Conservation (phyloP, 2,888 invertebrate species). For the Escarpia spicata region DNA sequence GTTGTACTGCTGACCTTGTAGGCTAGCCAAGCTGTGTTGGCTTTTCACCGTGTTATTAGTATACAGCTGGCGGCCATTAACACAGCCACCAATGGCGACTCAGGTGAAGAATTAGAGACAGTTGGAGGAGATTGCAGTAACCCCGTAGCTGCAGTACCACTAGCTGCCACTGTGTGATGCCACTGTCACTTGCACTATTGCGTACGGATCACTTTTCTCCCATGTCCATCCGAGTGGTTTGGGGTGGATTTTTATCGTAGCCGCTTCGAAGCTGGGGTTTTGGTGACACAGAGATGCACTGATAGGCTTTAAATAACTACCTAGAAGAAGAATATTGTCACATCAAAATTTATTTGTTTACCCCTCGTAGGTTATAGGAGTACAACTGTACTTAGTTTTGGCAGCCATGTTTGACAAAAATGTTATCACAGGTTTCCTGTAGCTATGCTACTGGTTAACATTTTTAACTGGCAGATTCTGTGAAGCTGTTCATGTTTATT, state of each 20-base stretch:
- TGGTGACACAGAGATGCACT: background rate
- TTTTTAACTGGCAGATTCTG: background rate
- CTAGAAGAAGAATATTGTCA: no score
- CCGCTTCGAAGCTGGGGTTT: background rate
- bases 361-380: background rate
- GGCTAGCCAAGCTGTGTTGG: conserved; percentile 80
- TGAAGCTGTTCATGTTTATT: background rate
- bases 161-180: background rate
- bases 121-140: background rate
- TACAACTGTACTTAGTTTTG: background rate
- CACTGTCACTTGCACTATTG: background rate
- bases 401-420: background rate
- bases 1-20: conserved; percentile 61
- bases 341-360: background rate
- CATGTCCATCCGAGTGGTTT: background rate
- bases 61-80: conserved; percentile 68
- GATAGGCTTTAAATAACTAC: background rate
- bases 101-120: background rate
- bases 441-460: background rate
- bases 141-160: background rate
- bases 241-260: background rate
- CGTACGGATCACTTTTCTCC: background rate
- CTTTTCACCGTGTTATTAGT: conserved; percentile 83
- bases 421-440: background rate
- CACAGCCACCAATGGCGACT: conserved; percentile 28